Evolutionary conservation across 2,113 vertebrate species (phyloP).

Genomic region (Heloderma charlesbogerti): DNA sequence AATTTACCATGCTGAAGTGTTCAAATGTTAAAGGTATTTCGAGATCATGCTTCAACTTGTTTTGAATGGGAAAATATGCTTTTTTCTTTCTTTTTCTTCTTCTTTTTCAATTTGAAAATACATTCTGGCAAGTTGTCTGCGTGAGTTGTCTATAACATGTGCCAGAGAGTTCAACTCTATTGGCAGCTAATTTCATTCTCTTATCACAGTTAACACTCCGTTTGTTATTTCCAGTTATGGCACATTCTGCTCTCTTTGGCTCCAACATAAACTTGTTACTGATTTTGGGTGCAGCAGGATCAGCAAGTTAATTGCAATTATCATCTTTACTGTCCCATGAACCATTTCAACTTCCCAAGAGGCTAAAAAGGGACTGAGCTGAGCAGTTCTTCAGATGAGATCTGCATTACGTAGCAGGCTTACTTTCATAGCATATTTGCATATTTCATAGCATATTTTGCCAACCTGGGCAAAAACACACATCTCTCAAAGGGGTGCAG

Average conservation of each 20-base stretch:
- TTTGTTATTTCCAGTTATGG: not conserved
- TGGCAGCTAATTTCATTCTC: not conserved
- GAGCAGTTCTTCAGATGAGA: not conserved
- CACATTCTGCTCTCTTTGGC: not conserved
- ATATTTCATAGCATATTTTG: not conserved
- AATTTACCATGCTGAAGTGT: constrained; percentile 51
- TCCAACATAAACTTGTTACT: not conserved
- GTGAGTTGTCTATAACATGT: not conserved
- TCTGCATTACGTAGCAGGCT: not conserved
- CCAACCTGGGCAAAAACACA: too few species aligned
- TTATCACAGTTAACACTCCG: not conserved
- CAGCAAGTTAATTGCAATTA: not conserved
- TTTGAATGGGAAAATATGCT: not conserved
- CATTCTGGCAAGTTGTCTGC: not conserved
- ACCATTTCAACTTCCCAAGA: not conserved
- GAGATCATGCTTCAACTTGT: not conserved
- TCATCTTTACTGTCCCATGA: not conserved
- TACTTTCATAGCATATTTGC: not conserved
- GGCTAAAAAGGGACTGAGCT: not conserved
- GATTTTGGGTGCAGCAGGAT: not conserved
- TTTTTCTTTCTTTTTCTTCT: not conserved
- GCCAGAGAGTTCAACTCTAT: not conserved
- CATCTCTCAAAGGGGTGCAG: too few species aligned
- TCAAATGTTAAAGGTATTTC: constrained; percentile 69
- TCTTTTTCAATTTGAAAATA: constrained; percentile 16